Evolutionary conservation across 2,797 vertebrate genomes (phyloP).

Genomic region (Ceyx erithaca): DNA sequence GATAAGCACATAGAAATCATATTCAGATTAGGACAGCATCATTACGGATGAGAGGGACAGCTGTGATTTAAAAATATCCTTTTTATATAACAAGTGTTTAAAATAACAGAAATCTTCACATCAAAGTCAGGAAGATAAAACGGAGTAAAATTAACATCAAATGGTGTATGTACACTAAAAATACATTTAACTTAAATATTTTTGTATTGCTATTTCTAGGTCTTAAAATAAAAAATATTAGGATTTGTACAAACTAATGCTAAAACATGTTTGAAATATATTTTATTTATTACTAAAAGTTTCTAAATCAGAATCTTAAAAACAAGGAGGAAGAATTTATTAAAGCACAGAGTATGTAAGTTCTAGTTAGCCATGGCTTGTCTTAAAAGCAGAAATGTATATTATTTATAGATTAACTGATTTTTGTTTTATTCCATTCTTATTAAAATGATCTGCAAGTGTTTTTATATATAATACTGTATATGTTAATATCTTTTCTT

Average conservation of each 20-base stretch:
- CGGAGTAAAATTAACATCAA: neutral
- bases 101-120: slow-evolving; percentile 9
- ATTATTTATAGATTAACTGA: neutral
- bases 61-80: neutral
- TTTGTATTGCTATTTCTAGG: neutral
- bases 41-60: neutral
- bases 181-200: neutral
- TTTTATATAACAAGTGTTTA: neutral
- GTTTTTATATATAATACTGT: neutral
- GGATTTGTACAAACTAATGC: neutral
- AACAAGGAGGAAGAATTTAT: neutral
- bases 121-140: slow-evolving; percentile 10
- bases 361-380: neutral
- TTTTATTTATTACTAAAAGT: neutral
- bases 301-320: neutral
- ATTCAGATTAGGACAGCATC: neutral
- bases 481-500: neutral
- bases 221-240: neutral
- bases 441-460: neutral
- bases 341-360: neutral
- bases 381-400: accelerated
- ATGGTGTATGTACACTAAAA: neutral
- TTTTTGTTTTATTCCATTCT: neutral
- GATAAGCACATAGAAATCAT: neutral
- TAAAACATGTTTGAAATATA: neutral